These are phyloP conservation scores for Bubalus kerabau DNA, from an alignment of 2,113 vertebrate genomes.

Conservation along the genomic window DNA sequence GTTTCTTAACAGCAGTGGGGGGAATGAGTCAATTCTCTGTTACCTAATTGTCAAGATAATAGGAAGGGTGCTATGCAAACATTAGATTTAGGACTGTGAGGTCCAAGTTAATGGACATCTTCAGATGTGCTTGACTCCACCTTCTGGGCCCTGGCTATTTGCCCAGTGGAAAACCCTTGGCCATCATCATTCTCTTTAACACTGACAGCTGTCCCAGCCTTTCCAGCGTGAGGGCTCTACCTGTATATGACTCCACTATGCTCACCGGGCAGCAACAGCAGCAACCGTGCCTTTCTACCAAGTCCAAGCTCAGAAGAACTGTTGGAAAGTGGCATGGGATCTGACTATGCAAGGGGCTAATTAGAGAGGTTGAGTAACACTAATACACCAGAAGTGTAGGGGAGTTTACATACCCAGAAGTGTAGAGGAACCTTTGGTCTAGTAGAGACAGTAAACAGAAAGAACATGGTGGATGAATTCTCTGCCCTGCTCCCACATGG, in stretches of 20 bases:
- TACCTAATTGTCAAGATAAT: background rate
- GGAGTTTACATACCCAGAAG: background rate
- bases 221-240: no score
- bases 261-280: background rate
- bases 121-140: background rate
- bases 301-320: background rate
- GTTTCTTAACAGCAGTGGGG: background rate
- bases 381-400: background rate
- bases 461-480: background rate
- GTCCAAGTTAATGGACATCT: background rate
- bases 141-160: background rate
- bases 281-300: background rate
- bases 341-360: background rate
- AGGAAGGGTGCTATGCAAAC: background rate
- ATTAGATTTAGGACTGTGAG: background rate
- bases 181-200: background rate
- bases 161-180: background rate
- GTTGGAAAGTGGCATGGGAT: background rate
- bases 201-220: background rate
- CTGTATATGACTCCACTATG: background rate
- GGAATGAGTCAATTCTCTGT: background rate
- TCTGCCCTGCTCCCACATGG: rapidly evolving
- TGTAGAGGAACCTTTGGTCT: background rate
- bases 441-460: background rate
- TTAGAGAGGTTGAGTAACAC: background rate